Conservation (phyloP, 2,113 vertebrate species). For the Hystrix brachyura region DNA sequence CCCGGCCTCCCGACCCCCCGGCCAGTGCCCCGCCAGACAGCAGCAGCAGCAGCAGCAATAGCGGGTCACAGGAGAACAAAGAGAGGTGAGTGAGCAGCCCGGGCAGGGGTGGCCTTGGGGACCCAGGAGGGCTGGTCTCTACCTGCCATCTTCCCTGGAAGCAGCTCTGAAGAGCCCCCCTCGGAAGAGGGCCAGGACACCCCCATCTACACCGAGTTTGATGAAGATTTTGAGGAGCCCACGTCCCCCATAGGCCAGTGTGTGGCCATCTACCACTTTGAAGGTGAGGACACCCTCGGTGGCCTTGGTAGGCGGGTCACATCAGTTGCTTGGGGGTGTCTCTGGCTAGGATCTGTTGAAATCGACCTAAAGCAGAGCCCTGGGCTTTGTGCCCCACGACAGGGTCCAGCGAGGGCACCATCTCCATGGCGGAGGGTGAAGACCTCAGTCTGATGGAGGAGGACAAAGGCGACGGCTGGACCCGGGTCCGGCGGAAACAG, state of each 20-base stretch:
- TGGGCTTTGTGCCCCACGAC: not conserved
- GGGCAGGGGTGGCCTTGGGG: rapidly evolving
- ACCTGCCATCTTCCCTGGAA: not conserved
- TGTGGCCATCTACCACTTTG: constrained; percentile 94
- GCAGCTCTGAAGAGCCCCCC: constrained; percentile 90
- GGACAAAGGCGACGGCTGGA: constrained; percentile 96
- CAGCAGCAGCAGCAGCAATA: constrained; percentile 89
- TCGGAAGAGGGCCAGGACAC: constrained; percentile 90
- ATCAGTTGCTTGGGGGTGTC: rapidly evolving
- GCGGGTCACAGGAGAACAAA: constrained; percentile 88
- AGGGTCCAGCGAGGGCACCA: constrained; percentile 95
- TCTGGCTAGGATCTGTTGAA: not conserved
- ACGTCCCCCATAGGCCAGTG: constrained; percentile 91
- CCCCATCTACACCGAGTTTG: constrained; percentile 93
- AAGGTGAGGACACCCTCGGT: constrained; percentile 85
- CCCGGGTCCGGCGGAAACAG: constrained; percentile 91
- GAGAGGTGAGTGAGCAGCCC: constrained; percentile 87
- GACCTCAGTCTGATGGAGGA: constrained; percentile 93
- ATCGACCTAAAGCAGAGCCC: not conserved
- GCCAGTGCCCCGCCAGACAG: constrained; percentile 86
- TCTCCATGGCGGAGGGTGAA: constrained; percentile 94
- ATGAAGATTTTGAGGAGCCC: constrained; percentile 94
- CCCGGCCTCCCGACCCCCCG: constrained; percentile 81
- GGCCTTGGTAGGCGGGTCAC: not conserved
- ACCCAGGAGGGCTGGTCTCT: rapidly evolving